Evolutionary conservation across 2,797 vertebrate genomes (phyloP), one percentile per base, ranked within the genome.

Genomic region (Arctocebus calabarensis): DNA sequence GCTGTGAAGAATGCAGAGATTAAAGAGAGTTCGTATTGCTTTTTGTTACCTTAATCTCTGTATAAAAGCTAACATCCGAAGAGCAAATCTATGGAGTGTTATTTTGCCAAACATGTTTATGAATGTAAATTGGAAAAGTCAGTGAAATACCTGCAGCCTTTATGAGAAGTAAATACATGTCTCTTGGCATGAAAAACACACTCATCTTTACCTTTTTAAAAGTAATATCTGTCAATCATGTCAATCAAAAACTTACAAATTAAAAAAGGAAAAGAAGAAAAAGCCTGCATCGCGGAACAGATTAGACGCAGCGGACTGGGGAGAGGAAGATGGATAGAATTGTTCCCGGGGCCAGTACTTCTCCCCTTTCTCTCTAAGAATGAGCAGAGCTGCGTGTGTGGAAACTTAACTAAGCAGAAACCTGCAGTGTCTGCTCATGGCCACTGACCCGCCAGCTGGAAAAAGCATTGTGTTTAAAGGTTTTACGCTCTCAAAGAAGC

Each of bases 391-490:
- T 0, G 29, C 88, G 90, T 95, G 94, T 97, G 96, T 95, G 95
- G 95, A 97, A 97, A 94, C 88, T 92, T 97, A 97, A 96, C 94
- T 97, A 95, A 95, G 84, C 96, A 93, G 96, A 97, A 96, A 97
- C 89, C 86, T 95, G 95, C 93, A 93, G 83, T 61, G 91, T 91
- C 55, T 94, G 82, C 96, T 96, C 87, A 68, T 87, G 17, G 74
- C 77, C 22, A 45, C 97, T 96, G 96, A 96, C 92, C 96, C 95
- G 96, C 95, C 96, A 97, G 90, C 96, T 97, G 96, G 97, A 97
- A 91, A 88, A 78, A 97, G 91, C 66, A 17, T 22, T 11, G 61
- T 74, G 91, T 97, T 96, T 95, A 97, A 95, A 95, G 91, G 91
- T 82, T 90, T 97, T 94, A 94, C 90, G 85, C 83, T 95, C 93